These are phyloP conservation scores for Tenthredo mesomela DNA, from an alignment of 2,888 invertebrate species.

Conservation along the genomic window DNA sequence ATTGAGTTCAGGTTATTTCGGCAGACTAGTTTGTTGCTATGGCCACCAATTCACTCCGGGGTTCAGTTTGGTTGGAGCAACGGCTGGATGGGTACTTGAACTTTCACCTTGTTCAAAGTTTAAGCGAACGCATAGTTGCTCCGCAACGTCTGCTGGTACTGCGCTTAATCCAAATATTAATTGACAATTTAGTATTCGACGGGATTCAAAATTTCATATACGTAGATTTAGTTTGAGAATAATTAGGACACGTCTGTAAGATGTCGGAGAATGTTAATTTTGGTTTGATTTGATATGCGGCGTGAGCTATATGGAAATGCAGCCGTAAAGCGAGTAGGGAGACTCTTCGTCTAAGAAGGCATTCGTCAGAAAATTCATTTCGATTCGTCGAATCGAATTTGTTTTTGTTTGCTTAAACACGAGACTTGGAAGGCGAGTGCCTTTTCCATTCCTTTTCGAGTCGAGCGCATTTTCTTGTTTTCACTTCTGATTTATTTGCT, in stretches of 20 bases:
- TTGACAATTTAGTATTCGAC: constrained; percentile 32
- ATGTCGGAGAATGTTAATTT: neutral
- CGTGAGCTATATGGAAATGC: neutral
- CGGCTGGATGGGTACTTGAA: constrained; percentile 41
- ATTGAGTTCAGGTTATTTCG: constrained; percentile 25
- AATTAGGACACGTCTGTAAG: neutral
- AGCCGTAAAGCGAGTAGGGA: neutral
- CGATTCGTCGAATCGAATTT: constrained; percentile 41
- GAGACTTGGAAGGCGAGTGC: constrained; percentile 34
- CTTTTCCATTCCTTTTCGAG: constrained; percentile 37
- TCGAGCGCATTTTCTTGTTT: constrained; percentile 45
- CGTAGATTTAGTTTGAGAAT: neutral
- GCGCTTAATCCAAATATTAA: constrained; percentile 25
- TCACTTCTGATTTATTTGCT: constrained; percentile 47
- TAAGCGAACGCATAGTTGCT: constrained; percentile 29
- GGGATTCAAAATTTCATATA: constrained; percentile 19
- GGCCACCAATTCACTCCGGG: constrained; percentile 14
- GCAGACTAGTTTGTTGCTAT: constrained; percentile 43
- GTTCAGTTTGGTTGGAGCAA: constrained; percentile 24
- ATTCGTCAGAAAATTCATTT: constrained; percentile 37
- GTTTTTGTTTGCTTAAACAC: constrained; percentile 37
- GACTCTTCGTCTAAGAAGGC: neutral
- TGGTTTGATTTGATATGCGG: neutral
- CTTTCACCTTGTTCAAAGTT: constrained; percentile 44
- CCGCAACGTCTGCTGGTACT: constrained; percentile 31